Conservation (phyloP, 2,888 invertebrate genomes). For the Panopea generosa region DNA sequence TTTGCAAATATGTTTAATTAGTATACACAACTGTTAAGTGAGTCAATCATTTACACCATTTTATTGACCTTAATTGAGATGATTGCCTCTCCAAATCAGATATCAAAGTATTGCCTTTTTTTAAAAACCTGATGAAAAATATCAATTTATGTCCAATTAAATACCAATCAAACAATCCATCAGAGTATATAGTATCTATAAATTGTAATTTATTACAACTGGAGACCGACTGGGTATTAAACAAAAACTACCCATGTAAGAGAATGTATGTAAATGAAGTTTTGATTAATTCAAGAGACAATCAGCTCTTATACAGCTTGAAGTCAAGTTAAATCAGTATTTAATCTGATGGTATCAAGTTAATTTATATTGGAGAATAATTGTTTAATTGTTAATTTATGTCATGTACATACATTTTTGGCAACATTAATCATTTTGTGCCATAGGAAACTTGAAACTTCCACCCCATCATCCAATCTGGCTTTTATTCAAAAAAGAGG, state of each 20-base stretch:
- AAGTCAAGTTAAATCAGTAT: no score
- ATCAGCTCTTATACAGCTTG: not conserved
- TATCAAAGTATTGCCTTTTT: slow-evolving; percentile 1
- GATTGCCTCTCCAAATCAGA: not conserved
- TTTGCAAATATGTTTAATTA: no score
- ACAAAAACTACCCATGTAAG: no score
- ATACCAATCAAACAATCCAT: not conserved
- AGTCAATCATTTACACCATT: no score
- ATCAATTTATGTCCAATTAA: slow-evolving; percentile 13
- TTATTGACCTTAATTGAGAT: not conserved
- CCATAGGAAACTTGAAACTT: slow-evolving; percentile 34
- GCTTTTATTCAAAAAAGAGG: slow-evolving; percentile 29
- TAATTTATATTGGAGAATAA: slow-evolving; percentile 34
- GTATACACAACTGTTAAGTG: no score
- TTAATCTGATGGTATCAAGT: not conserved
- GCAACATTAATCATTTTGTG: slow-evolving; percentile 16
- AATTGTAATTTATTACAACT: no score
- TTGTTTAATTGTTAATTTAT: slow-evolving; percentile 25
- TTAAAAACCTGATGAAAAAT: slow-evolving; percentile 10
- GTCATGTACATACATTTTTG: not conserved
- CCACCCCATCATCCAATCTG: slow-evolving; percentile 9
- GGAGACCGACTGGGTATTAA: no score
- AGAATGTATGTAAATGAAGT: no score
- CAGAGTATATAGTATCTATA: no score
- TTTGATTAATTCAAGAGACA: no score